These are phyloP conservation scores for Ancistrus triradiatus DNA, from an alignment of 2,113 vertebrate species.

Conservation along the genomic window DNA sequence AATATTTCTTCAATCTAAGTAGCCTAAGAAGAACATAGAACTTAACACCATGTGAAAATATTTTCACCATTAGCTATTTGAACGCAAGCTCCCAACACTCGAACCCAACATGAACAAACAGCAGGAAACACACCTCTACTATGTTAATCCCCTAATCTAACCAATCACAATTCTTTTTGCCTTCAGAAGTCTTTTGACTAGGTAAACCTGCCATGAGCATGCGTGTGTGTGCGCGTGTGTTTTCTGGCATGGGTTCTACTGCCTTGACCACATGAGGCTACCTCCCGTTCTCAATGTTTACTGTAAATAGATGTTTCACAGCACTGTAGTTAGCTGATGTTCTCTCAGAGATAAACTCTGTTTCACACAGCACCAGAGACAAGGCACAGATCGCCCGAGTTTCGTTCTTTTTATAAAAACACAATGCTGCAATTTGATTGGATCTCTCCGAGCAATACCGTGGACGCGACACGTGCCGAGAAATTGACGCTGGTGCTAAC, in stretches of 20 bases:
- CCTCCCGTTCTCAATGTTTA: slow-evolving; percentile 51
- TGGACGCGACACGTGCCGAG: neutral
- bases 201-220: neutral
- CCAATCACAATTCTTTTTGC: slow-evolving; percentile 5
- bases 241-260: slow-evolving; percentile 19
- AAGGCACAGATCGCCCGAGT: neutral
- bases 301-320: slow-evolving; percentile 53
- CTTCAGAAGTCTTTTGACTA: neutral
- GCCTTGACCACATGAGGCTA: slow-evolving; percentile 50
- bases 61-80: too few relatives aligned
- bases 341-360: slow-evolving; percentile 19
- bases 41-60: too few relatives aligned
- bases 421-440: slow-evolving; percentile 30
- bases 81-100: too few relatives aligned
- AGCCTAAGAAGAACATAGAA: too few relatives aligned
- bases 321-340: slow-evolving; percentile 22
- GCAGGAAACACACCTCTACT: too few relatives aligned
- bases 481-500: slow-evolving; percentile 33
- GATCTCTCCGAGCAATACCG: slow-evolving; percentile 35
- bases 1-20: too few relatives aligned
- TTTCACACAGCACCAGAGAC: slow-evolving; percentile 9
- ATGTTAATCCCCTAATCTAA: neutral
- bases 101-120: too few relatives aligned
- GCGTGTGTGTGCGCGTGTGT: slow-evolving; percentile 25
- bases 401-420: neutral